Evolutionary conservation across 1,140 invertebrate genomes (phyloP).

Genomic region (Brachionus sp.): DNA sequence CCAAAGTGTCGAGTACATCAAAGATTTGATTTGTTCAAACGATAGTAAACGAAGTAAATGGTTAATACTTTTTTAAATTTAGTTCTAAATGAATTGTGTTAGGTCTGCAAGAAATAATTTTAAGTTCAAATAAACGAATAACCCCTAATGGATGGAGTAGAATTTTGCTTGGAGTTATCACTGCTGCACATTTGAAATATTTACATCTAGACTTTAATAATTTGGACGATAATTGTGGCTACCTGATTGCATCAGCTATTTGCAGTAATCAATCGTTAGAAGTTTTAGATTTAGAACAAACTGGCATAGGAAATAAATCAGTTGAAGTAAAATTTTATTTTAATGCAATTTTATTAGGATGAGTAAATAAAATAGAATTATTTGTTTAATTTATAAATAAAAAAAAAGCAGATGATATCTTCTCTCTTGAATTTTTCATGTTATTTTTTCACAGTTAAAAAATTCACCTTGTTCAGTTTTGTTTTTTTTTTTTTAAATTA

Average conservation of each 20-base stretch:
- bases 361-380: no score
- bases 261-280: neutral
- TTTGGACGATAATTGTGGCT: conserved; percentile 28
- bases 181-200: neutral
- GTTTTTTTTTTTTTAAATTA: neutral
- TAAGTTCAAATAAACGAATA: conserved; percentile 20
- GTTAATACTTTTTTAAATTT: neutral
- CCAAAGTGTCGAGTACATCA: conserved; percentile 26
- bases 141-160: conserved; percentile 13
- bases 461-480: neutral
- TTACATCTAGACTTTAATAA: conserved; percentile 38
- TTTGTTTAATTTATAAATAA: neutral
- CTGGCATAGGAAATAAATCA: conserved; percentile 12
- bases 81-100: neutral
- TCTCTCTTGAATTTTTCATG: no score
- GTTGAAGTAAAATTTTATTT: neutral
- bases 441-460: no score
- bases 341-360: neutral
- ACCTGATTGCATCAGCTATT: neutral
- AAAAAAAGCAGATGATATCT: no score
- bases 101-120: conserved; percentile 27
- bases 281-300: conserved; percentile 40
- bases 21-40: neutral
- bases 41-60: conserved; percentile 18
- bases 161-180: neutral